Evolutionary conservation across 2,113 vertebrate genomes (phyloP), one percentile per base, ranked within the genome.

Genomic region (Aptenodytes patagonicus): DNA sequence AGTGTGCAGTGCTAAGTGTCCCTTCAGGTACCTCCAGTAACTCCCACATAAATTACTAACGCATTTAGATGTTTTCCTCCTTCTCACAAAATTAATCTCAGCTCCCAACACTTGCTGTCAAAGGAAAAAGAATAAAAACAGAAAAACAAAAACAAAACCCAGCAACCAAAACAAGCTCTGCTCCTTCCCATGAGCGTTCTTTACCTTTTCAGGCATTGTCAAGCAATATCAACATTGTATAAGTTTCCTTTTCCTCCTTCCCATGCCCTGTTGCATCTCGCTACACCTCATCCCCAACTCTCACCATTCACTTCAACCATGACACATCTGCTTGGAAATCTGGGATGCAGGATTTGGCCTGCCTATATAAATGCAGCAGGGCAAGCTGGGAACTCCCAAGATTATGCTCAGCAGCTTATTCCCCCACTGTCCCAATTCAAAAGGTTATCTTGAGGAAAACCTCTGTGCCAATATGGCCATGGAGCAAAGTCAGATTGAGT

Each of bases 401-500:
- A 40, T 71, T 55, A 52, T 0, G 4, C 7, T 71, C 38, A 81
- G 46, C 34, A 90, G 13, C 1, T 92, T 78, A 78, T 47, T 77
- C 24, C 22, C 75, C 72, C 32, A 40, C 54, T 81, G 21, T 75
- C 55, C n/a, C 21, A 2, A 60, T 80, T 71, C 65, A 61, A 83
- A 83, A 75, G n/a, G 26, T 75, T 80, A 71, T 73, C 38, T 52
- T 44, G 20, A 81, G 65, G 26, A 61, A 69, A 91, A 72, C 4
- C 68, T 78, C 55, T 71, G n/a, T 78, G 44, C 11, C 62, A 66
- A 44, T 76, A 60, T 36, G 57, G 42, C 34, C 62, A 34, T 26
- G 22, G 57, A 89, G 57, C n/a, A 81, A 84, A 89, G 40, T 51
- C 83, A 91, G 73, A 84, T 52, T 91, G 91, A 82, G 31, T 51